Conservation (phyloP, 2,797 vertebrate genomes). For the Enoplosus armatus region DNA sequence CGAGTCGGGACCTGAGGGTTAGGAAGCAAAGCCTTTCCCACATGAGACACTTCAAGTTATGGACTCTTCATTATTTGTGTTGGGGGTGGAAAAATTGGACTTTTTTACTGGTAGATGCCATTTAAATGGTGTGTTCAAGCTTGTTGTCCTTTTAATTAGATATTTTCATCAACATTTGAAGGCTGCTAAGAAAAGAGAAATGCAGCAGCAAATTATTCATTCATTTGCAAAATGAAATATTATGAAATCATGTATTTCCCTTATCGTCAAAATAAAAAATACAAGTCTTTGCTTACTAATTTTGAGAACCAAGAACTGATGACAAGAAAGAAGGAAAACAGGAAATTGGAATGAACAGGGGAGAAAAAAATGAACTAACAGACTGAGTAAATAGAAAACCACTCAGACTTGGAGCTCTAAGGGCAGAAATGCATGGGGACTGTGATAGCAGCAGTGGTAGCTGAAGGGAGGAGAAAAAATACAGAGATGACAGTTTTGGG, state of each 20-base stretch:
- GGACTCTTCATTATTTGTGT: slow-evolving; percentile 4
- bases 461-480: slow-evolving; percentile 20
- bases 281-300: neutral
- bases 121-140: neutral
- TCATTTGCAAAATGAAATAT: slow-evolving; percentile 1
- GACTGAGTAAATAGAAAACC: slow-evolving; percentile 35
- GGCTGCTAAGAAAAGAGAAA: neutral
- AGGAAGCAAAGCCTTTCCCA: slow-evolving; percentile 3
- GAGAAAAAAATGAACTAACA: slow-evolving; percentile 18
- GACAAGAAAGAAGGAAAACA: neutral
- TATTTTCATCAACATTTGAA: slow-evolving; percentile 4
- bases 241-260: slow-evolving; percentile 2
- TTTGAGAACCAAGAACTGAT: neutral
- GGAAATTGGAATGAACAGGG: neutral
- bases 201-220: neutral
- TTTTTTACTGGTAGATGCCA: neutral
- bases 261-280: neutral
- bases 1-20: neutral
- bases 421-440: slow-evolving; percentile 17
- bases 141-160: neutral
- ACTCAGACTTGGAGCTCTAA: slow-evolving; percentile 8
- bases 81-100: neutral
- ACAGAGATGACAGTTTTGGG: slow-evolving; percentile 64
- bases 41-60: neutral
- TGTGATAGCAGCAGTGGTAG: slow-evolving; percentile 14